A percentile compares a stretch with the other conserved stretches of the same genome.
phyloP scores from a whole-genome alignment of 2,888 invertebrate genomes.

The Malachius bipustulatus region DNA sequence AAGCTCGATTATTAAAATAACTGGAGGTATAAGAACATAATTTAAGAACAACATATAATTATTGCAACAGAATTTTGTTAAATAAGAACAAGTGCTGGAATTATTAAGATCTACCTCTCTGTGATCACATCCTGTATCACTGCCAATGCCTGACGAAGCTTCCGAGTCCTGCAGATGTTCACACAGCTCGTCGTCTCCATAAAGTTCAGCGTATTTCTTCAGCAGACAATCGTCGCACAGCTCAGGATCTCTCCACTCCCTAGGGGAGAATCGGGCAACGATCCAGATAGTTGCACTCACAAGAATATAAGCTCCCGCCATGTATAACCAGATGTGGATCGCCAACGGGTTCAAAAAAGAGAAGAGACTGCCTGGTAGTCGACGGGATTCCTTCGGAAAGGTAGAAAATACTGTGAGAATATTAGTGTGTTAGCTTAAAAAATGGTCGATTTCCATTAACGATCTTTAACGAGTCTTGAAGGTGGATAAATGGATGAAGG shows the following conservation, averaged over 20 bases:
- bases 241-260: conserved; percentile 60
- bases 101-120: too few relatives aligned
- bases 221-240: conserved; percentile 44
- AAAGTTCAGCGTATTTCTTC: conserved; percentile 24
- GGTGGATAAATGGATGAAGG: too few relatives aligned
- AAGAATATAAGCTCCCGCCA: conserved; percentile 65
- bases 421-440: too few relatives aligned
- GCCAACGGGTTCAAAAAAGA: conserved; percentile 78
- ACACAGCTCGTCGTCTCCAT: conserved; percentile 27
- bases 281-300: conserved; percentile 74
- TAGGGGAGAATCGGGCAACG: conserved; percentile 72
- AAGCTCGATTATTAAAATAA: too few relatives aligned
- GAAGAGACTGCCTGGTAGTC: conserved; percentile 53
- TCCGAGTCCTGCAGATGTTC: conserved; percentile 21
- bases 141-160: conserved; percentile 26
- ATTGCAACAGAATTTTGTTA: too few relatives aligned
- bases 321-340: conserved; percentile 73
- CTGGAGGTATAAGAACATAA: too few relatives aligned
- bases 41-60: too few relatives aligned
- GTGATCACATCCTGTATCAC: conserved; percentile 18
- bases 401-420: too few relatives aligned
- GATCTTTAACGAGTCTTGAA: too few relatives aligned
- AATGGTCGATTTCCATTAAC: too few relatives aligned
- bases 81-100: too few relatives aligned
- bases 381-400: conserved; percentile 39